Conservation (phyloP, 2,888 invertebrate species). For the Lasioglossum villosulum region DNA sequence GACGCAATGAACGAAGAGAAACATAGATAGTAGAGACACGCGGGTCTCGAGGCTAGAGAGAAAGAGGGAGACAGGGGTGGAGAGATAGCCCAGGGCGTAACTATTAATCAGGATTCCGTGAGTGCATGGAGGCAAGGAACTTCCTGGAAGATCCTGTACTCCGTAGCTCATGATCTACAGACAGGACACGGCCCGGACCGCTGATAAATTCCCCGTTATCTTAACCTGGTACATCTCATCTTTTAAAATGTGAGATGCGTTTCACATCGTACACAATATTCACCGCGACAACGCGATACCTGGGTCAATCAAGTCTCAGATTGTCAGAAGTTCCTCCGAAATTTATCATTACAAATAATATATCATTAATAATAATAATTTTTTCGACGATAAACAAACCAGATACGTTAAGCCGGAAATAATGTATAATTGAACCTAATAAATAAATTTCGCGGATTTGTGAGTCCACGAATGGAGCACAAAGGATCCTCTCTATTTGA, state of each 20-base stretch:
- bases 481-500: not conserved
- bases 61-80: not conserved
- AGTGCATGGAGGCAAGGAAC: slow-evolving; percentile 23
- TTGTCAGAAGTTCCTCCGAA: not conserved
- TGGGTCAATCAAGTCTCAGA: not conserved
- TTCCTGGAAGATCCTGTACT: slow-evolving; percentile 25
- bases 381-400: not conserved
- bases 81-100: slow-evolving; percentile 28
- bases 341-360: not conserved
- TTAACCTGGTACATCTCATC: slow-evolving; percentile 33
- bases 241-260: not conserved
- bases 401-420: not conserved
- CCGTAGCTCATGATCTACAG: slow-evolving; percentile 27
- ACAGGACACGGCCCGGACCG: slow-evolving; percentile 14
- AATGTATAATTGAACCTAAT: not conserved
- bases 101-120: slow-evolving; percentile 60
- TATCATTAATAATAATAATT: not conserved
- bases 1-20: slow-evolving; percentile 22
- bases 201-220: slow-evolving; percentile 52
- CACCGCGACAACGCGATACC: not conserved
- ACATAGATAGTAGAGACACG: not conserved
- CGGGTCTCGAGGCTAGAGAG: not conserved
- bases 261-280: not conserved
- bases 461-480: not conserved
- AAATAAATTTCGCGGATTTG: not conserved